These are phyloP conservation scores for Danio tinwini DNA, from an alignment of 2,797 vertebrate genomes.

Conservation along the genomic window DNA sequence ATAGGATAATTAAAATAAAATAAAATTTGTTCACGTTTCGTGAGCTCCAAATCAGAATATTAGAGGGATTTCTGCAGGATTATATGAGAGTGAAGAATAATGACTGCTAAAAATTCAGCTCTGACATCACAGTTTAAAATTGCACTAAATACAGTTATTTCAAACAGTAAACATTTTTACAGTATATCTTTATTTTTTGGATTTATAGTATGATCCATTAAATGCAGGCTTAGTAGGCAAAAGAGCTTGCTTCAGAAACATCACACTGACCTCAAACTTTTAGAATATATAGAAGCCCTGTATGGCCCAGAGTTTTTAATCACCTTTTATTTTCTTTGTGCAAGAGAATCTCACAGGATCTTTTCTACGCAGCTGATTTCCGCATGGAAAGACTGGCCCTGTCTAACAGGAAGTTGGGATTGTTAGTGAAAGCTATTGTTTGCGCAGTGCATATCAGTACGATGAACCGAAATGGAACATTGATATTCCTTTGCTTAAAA, in stretches of 20 bases:
- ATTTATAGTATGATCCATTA: not conserved
- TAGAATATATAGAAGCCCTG: not conserved
- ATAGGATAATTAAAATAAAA: not conserved
- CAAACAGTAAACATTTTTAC: not conserved
- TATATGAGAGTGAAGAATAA: not conserved
- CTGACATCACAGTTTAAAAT: not conserved
- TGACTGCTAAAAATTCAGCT: conserved; percentile 1
- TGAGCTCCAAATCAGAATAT: not conserved
- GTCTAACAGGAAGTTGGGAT: conserved; percentile 55
- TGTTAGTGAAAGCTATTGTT: conserved; percentile 57
- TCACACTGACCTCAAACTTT: not conserved
- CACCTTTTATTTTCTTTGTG: not conserved
- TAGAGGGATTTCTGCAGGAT: not conserved
- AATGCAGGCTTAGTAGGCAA: not conserved
- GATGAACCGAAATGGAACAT: conserved; percentile 11
- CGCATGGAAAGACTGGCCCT: conserved; percentile 43
- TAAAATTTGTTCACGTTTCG: no score
- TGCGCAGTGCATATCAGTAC: conserved; percentile 19
- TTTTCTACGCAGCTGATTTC: conserved; percentile 47
- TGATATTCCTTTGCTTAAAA: conserved; percentile 2
- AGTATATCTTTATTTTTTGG: not conserved
- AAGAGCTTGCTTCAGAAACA: not conserved
- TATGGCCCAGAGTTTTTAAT: not conserved
- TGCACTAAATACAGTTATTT: no score
- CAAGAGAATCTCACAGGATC: conserved; percentile 39